Conservation (phyloP, 1,140 invertebrate species). For the Amphibalanus amphitrite region DNA sequence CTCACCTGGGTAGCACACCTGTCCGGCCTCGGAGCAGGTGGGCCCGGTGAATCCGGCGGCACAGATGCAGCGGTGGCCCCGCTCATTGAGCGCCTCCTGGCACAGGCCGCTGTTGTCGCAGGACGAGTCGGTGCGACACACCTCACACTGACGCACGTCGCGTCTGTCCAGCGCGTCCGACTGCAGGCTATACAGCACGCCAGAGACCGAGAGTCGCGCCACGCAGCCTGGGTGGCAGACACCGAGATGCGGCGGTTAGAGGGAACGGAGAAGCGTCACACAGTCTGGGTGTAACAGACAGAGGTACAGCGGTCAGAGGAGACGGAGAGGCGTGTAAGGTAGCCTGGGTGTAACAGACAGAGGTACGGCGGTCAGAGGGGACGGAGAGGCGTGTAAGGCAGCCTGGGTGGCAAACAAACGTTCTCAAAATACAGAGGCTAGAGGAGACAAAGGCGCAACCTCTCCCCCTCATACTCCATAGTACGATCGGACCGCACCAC, state of each 20-base stretch:
- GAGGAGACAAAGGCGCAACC: no score
- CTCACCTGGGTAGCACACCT: slow-evolving; percentile 43
- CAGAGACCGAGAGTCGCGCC: slow-evolving; percentile 55
- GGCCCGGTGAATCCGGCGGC: slow-evolving; percentile 49
- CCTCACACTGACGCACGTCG: slow-evolving; percentile 15
- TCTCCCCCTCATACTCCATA: no score
- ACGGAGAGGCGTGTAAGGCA: no score
- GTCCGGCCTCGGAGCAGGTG: slow-evolving; percentile 53
- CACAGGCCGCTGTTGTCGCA: slow-evolving; percentile 71
- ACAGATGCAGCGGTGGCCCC: slow-evolving; percentile 53
- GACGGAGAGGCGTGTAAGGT: no score
- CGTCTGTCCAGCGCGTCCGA: slow-evolving; percentile 40
- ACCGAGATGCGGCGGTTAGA: no score
- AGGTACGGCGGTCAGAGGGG: neutral
- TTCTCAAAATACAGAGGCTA: no score
- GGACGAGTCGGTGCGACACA: slow-evolving; percentile 26
- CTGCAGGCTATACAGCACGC: slow-evolving; percentile 46
- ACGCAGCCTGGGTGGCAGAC: slow-evolving; percentile 47
- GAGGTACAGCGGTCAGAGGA: neutral
- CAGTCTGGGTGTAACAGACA: no score
- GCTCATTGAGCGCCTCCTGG: slow-evolving; percentile 52
- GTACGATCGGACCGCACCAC: no score
- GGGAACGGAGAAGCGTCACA: no score
- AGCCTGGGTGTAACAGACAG: no score
- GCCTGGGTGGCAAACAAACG: no score